phyloP scores from a whole-genome alignment of 2,888 invertebrate genomes.

The Drosophila diplacantha region DNA sequence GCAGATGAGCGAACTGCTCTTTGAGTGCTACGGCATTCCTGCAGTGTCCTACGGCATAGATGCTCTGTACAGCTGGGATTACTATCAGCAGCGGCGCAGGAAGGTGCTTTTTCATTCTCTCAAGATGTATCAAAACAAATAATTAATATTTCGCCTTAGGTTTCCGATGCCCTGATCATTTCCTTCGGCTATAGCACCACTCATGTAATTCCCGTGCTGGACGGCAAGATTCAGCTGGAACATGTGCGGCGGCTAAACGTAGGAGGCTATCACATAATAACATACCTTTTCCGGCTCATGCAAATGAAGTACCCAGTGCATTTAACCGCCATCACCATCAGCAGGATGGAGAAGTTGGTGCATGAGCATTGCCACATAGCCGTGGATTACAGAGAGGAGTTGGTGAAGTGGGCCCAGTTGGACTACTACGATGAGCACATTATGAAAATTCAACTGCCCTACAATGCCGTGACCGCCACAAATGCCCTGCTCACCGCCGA shows the following conservation, averaged over 20 bases:
- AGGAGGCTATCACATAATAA: slow-evolving; percentile 89
- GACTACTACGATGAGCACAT: slow-evolving; percentile 91
- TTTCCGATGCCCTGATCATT: slow-evolving; percentile 81
- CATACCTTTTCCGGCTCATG: slow-evolving; percentile 86
- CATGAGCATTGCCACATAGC: slow-evolving; percentile 89
- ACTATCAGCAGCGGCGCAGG: slow-evolving; percentile 78
- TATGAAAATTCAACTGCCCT: slow-evolving; percentile 91
- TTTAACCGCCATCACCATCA: slow-evolving; percentile 90
- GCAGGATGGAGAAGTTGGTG: slow-evolving; percentile 91
- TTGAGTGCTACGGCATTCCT: slow-evolving; percentile 94
- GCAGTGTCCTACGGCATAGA: slow-evolving; percentile 92
- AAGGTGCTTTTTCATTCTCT: slow-evolving; percentile 70
- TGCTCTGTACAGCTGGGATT: slow-evolving; percentile 86
- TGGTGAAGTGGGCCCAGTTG: slow-evolving; percentile 87
- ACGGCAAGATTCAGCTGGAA: slow-evolving; percentile 83
- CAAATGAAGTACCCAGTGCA: slow-evolving; percentile 97
- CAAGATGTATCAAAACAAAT: slow-evolving; percentile 29
- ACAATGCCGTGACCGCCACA: slow-evolving; percentile 79
- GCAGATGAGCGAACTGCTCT: slow-evolving; percentile 94
- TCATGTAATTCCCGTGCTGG: slow-evolving; percentile 90
- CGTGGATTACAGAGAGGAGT: slow-evolving; percentile 86
- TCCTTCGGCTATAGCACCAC: slow-evolving; percentile 93
- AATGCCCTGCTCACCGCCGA: slow-evolving; percentile 80
- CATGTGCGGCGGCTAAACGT: slow-evolving; percentile 90
- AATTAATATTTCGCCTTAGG: not conserved